A percentile compares a stretch with the other conserved stretches of the same genome.
phyloP scores from a whole-genome alignment of 2,888 invertebrate species.

The Ormyrus nitidulus region DNA sequence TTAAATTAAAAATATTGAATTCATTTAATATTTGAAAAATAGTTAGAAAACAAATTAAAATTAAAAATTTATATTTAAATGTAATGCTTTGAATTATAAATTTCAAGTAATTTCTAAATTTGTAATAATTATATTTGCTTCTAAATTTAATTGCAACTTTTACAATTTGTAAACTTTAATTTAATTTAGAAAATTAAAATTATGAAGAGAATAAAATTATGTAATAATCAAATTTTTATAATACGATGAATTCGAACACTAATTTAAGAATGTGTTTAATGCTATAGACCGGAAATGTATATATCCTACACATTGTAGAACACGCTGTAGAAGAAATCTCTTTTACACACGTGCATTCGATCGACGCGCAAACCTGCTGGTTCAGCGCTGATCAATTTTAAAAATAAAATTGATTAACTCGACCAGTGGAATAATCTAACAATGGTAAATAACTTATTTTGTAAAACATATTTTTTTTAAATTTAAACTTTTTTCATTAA shows the following conservation, averaged over 20 bases:
- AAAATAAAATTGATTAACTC: conserved; percentile 86
- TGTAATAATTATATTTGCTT: too few relatives aligned
- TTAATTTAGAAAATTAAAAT: conserved; percentile 4
- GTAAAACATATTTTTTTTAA: not conserved
- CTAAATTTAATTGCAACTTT: too few relatives aligned
- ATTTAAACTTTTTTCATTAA: not conserved
- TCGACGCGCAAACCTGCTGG: conserved; percentile 76
- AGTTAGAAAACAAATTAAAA: too few relatives aligned
- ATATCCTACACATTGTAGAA: too few relatives aligned
- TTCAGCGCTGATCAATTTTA: conserved; percentile 93
- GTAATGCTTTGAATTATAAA: too few relatives aligned
- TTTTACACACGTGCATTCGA: conserved; percentile 63
- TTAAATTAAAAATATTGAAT: not conserved
- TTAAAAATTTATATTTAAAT: too few relatives aligned
- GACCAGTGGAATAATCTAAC: conserved; percentile 82
- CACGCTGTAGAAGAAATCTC: not conserved
- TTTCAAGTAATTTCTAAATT: too few relatives aligned
- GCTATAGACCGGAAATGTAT: not conserved
- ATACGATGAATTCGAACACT: not conserved
- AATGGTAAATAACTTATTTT: conserved; percentile 77
- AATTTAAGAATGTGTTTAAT: not conserved
- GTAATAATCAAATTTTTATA: not conserved
- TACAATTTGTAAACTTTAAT: too few relatives aligned
- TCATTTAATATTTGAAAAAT: not conserved
- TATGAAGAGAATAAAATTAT: not conserved